Conservation (phyloP, 2,888 invertebrate genomes). For the Ormyrus rosae region DNA sequence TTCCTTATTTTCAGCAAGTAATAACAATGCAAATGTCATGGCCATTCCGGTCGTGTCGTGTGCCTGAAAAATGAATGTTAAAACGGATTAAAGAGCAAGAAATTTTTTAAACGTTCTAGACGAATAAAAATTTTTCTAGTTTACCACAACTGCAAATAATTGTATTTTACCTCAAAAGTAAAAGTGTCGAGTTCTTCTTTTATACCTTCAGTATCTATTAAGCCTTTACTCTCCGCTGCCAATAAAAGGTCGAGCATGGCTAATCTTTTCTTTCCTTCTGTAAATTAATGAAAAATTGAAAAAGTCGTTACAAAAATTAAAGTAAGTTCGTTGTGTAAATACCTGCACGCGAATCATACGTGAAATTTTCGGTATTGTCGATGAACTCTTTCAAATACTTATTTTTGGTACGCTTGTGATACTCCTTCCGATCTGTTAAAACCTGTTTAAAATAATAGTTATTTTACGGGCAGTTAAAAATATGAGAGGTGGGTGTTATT, state of each 20-base stretch:
- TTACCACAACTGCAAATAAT: no score
- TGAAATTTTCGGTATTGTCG: neutral
- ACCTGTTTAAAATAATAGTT: conserved; percentile 37
- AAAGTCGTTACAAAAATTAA: no score
- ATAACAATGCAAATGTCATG: conserved; percentile 77
- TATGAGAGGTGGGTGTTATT: neutral
- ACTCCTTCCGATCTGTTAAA: conserved; percentile 53
- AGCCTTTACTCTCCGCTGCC: conserved; percentile 61
- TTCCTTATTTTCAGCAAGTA: conserved; percentile 77
- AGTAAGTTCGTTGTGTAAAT: neutral
- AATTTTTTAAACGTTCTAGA: neutral
- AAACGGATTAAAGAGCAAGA: neutral
- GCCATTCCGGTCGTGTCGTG: conserved; percentile 81
- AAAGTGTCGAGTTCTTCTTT: conserved; percentile 72
- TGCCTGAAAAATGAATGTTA: conserved; percentile 74
- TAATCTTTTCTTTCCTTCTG: conserved; percentile 60
- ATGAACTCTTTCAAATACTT: conserved; percentile 46
- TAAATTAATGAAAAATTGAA: neutral
- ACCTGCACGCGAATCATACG: neutral
- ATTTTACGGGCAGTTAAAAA: no score
- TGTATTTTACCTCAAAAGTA: conserved; percentile 60
- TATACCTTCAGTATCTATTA: conserved; percentile 66
- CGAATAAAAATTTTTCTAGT: no score
- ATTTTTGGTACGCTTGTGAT: conserved; percentile 46
- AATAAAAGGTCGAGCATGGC: conserved; percentile 70